Evolutionary conservation across 2,113 vertebrate genomes (phyloP).

Genomic region (Nothoprocta pentlandii): DNA sequence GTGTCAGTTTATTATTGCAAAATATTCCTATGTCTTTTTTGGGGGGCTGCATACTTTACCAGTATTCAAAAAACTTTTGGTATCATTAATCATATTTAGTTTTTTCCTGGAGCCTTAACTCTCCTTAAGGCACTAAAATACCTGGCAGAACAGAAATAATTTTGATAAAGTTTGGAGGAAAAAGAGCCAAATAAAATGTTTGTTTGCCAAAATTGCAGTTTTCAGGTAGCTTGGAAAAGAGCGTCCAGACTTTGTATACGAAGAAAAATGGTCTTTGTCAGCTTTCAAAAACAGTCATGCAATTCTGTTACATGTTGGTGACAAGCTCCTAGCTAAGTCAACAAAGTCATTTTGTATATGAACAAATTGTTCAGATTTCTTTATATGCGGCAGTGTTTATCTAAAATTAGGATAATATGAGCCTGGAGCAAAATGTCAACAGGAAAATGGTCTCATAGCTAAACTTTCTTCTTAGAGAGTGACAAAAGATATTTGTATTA

Average conservation of each 20-base stretch:
- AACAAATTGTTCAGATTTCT: slow-evolving; percentile 54
- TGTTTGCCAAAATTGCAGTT: slow-evolving; percentile 27
- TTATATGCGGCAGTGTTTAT: slow-evolving; percentile 44
- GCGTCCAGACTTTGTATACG: background rate
- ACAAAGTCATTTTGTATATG: background rate
- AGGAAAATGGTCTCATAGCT: slow-evolving; percentile 17
- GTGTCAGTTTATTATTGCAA: background rate
- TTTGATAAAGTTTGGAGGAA: slow-evolving; percentile 47
- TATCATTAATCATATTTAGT: slow-evolving; percentile 1
- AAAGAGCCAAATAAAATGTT: slow-evolving; percentile 37
- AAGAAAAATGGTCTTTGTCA: slow-evolving; percentile 49
- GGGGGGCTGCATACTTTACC: slow-evolving; percentile 9
- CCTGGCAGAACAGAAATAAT: slow-evolving; percentile 38
- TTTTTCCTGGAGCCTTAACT: background rate
- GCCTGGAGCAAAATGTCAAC: slow-evolving; percentile 28
- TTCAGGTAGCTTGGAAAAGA: slow-evolving; percentile 2
- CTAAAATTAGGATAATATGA: slow-evolving; percentile 59
- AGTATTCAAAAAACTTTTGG: background rate
- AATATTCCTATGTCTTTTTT: background rate
- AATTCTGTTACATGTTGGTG: slow-evolving; percentile 17
- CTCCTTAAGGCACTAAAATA: slow-evolving; percentile 11
- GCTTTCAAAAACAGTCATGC: slow-evolving; percentile 27
- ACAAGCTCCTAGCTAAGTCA: slow-evolving; percentile 44
- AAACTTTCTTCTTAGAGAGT: slow-evolving; percentile 42
- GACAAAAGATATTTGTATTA: slow-evolving; percentile 48